Evolutionary conservation across 1,140 invertebrate genomes (phyloP).

Genomic region (Rhopalosiphum maidis): DNA sequence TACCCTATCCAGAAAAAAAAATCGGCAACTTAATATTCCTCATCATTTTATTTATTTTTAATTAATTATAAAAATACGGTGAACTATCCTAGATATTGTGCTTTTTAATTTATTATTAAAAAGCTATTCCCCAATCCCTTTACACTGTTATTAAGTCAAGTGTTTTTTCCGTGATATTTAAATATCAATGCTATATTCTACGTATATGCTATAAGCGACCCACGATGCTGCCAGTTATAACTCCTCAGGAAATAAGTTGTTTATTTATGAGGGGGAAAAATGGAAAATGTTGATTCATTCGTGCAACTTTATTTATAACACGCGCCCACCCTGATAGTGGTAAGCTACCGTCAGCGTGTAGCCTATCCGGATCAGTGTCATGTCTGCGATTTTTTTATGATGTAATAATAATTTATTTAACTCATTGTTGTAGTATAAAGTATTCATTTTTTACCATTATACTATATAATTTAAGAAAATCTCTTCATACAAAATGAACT

Average conservation of each 20-base stretch:
- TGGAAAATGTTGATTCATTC: neutral
- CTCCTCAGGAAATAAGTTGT: neutral
- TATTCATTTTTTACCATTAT: neutral
- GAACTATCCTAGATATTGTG: neutral
- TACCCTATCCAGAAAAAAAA: neutral
- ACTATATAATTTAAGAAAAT: neutral
- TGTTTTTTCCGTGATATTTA: neutral
- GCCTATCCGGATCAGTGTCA: conserved; percentile 7
- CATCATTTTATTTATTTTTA: neutral
- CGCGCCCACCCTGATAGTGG: neutral
- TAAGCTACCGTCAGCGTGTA: neutral
- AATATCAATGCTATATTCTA: neutral
- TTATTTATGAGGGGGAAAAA: neutral
- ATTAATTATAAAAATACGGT: neutral
- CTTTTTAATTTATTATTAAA: neutral
- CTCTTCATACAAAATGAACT: neutral
- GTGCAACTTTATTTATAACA: neutral
- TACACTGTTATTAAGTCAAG: neutral
- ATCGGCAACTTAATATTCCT: neutral
- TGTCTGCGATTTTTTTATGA: conserved; percentile 22
- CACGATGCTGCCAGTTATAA: neutral
- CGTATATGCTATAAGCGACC: neutral
- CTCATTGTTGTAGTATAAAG: neutral
- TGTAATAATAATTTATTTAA: neutral
- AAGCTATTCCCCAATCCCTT: neutral